Evolutionary conservation across 2,797 vertebrate species (phyloP), one percentile per base, ranked within the genome.

Genomic region (Tenualosa ilisha): DNA sequence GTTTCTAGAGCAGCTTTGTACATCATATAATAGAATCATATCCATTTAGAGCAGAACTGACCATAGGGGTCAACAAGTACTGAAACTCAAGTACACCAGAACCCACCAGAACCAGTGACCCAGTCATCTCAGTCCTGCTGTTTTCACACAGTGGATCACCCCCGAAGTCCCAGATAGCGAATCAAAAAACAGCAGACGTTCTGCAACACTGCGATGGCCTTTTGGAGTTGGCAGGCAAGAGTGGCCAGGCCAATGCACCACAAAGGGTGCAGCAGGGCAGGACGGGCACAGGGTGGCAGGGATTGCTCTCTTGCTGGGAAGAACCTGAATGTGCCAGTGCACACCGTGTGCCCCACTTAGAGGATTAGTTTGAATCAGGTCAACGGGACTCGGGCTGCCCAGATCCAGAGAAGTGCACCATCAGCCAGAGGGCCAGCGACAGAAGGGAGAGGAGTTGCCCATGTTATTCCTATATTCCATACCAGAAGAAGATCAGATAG

Each of bases 331-430:
- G 59, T 46, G 59, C 31, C 46, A 40, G 17, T 15, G 22, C 37
- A 59, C 82, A 46, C 59, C 72, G 40, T 9, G 40, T 79, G 72
- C 9, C 82, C 59, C 54, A 61, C 11, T 53, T 46, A 75, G 61
- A 83, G 72, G 82, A 83, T 88, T 87, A 85, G 88, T 85, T 82
- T 54, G 85, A 89, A 88, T 85, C 81, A 84, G 87, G 84, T 86
- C 88, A 87, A 82, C 63, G 40, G 81, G 85, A 87, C 85, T 59
- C 79, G 20, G 31, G 85, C 81, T 82, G 59, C 65, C 51, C 63
- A 50, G 49, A 72, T 46, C 72, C 72, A 79, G 72, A 79, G 37
- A 46, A 40, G 20, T 15, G 24, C 59, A 51, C 50, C 65, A 79
- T 46, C 37, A 79, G 37, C 72, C 72, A 79, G 40, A 37, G 72